phyloP scores from a whole-genome alignment of 2,797 vertebrate species.

The Oceanodroma leucorhoa region DNA sequence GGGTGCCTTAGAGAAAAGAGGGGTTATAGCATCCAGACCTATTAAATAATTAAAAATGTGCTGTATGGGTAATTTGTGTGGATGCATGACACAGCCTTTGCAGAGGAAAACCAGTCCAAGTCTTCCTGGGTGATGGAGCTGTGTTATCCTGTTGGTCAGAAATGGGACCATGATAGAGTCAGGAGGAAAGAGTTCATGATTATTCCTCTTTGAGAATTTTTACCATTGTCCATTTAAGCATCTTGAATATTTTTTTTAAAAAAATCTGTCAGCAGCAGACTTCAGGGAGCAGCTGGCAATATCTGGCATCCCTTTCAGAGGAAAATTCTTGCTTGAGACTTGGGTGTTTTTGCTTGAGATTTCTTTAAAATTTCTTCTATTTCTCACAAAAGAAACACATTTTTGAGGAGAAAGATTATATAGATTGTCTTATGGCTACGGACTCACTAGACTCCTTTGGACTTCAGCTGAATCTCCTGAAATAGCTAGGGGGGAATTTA shows the following conservation, averaged over 20 bases:
- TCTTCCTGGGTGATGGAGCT: background rate
- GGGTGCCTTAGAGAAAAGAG: background rate
- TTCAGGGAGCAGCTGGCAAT: background rate
- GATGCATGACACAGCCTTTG: background rate
- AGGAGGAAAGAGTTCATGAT: background rate
- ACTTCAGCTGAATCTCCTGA: background rate
- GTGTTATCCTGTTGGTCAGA: background rate
- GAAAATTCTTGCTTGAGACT: background rate
- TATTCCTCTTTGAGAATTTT: background rate
- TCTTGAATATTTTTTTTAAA: background rate
- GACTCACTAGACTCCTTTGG: background rate
- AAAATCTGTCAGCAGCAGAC: background rate
- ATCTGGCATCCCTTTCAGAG: background rate
- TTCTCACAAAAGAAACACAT: background rate
- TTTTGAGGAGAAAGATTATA: background rate
- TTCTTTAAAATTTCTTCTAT: background rate
- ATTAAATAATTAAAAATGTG: background rate
- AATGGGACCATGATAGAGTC: background rate
- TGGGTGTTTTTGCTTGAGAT: background rate
- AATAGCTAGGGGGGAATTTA: background rate
- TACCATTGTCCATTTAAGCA: background rate
- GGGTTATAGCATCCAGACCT: background rate
- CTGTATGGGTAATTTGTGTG: background rate
- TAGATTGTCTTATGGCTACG: background rate
- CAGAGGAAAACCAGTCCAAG: background rate